phyloP scores from a whole-genome alignment of 2,888 invertebrate species.

The Eupeodes luniger region DNA sequence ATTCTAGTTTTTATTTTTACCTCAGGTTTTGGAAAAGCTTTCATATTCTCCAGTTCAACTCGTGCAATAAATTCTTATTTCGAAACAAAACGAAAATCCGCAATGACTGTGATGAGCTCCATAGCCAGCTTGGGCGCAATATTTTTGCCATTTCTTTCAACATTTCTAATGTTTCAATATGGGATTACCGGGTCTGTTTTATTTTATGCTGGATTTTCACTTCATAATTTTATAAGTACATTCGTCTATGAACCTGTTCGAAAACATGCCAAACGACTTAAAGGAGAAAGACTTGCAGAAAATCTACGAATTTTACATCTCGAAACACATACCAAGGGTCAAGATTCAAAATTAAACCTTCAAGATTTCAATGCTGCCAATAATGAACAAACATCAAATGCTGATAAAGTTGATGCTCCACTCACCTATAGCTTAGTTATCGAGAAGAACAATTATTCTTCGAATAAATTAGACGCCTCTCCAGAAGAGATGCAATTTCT shows the following conservation, averaged over 20 bases:
- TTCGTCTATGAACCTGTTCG: conserved; percentile 88
- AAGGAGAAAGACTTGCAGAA: conserved; percentile 19
- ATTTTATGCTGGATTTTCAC: conserved; percentile 87
- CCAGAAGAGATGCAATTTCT: conserved; percentile 17
- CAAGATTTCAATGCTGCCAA: conserved; percentile 74
- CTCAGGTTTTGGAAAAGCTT: conserved; percentile 87
- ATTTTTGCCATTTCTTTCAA: conserved; percentile 88
- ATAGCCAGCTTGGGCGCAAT: conserved; percentile 88
- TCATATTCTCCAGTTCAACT: conserved; percentile 87
- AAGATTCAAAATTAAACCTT: conserved; percentile 79
- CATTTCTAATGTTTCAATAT: conserved; percentile 85
- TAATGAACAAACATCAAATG: background rate
- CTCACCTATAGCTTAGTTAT: background rate
- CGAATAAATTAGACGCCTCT: background rate
- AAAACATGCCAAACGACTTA: conserved; percentile 85
- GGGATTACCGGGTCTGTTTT: conserved; percentile 87
- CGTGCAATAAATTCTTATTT: conserved; percentile 89
- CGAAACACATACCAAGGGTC: conserved; percentile 87
- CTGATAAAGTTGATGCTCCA: background rate
- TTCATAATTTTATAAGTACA: conserved; percentile 87
- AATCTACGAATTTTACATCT: conserved; percentile 83
- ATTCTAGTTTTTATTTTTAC: background rate
- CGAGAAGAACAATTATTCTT: background rate
- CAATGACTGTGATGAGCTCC: conserved; percentile 88
- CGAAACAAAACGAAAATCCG: conserved; percentile 87